Evolutionary conservation across 2,113 vertebrate genomes (phyloP).

Genomic region (Aegithalos caudatus): DNA sequence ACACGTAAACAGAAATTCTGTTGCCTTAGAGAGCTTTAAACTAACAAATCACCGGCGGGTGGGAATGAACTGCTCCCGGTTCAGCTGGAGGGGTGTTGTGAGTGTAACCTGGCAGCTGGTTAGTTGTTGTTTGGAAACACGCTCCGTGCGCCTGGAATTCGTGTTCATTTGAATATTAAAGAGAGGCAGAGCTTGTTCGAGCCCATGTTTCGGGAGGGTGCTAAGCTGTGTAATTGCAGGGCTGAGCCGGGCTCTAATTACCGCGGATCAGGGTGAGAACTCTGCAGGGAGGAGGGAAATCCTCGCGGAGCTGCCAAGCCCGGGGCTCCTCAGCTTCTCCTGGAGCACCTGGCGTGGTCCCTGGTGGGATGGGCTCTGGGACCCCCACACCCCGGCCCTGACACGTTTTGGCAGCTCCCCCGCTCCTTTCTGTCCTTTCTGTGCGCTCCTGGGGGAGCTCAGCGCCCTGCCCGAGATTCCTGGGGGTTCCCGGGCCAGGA

Average conservation of each 20-base stretch:
- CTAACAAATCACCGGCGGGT: not conserved
- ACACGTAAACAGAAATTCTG: not conserved
- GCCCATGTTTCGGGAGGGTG: not conserved
- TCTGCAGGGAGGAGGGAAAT: not conserved
- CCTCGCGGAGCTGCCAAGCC: not conserved
- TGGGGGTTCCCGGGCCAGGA: not conserved
- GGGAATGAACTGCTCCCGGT: not conserved
- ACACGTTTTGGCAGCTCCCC: not conserved
- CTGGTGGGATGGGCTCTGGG: not conserved
- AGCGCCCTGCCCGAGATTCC: not conserved
- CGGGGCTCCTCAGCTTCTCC: not conserved
- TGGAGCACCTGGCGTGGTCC: not conserved
- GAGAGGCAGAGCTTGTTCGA: not conserved
- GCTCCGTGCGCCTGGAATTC: not conserved
- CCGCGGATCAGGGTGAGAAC: not conserved
- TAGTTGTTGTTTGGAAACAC: not conserved
- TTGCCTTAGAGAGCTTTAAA: not conserved
- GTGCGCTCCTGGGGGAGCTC: not conserved
- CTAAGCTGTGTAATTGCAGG: not conserved
- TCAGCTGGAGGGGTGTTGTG: not conserved
- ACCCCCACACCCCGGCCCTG: not conserved
- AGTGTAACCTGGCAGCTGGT: not conserved
- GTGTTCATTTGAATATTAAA: not conserved
- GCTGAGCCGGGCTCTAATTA: slow-evolving; percentile 19
- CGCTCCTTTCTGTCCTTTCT: not conserved